Base-by-base conservation (phyloP, 2,888 invertebrate species). In the Patella caerulea region DNA sequence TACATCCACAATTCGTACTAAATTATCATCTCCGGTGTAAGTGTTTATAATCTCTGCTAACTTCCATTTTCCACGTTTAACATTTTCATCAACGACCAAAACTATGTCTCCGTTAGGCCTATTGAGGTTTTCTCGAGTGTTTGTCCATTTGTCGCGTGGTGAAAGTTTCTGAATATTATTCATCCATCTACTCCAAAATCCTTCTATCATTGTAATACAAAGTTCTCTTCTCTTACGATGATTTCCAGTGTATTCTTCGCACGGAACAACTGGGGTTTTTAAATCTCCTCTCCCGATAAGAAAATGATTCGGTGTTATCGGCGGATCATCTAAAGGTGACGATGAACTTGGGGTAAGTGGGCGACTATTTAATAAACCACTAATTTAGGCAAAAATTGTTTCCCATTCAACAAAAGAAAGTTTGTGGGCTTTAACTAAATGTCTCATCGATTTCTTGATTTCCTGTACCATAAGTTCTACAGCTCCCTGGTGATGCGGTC, bases 111-210 rank as follows among this genome's bases (percentile, higher is more conserved):
- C n/a, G 15, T 59, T 59, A 15, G n/a, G n/a, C n/a, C n/a, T n/a
- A n/a, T 59, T n/a, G 15, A 59, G 15, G n/a, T 59, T 59, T n/a
- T 59, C 59, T n/a, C 4, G 15, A 11, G 17, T n/a, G n/a, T 59
- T 59, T 59, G n/a, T n/a, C 59, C 59, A 59, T 59, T 59, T 59
- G 17, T 59, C 17, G n/a, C 59, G 59, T n/a, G 59, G 59, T 11
- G 59, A 59, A 59, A 59, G 14, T 59, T 59, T 5, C 15, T 59
- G 59, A 14, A 59, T 59, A 59, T 59, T 59, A 55, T 12, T 55
- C 55, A 55, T 55, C 55, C 55, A 55, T 15, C 55, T 12, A 55
- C 55, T 2, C 55, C 55, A 55, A 17, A 55, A 55, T 55, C 55
- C 55, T 15, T 55, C 17, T 17, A 55, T 3, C 55, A 55, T 55